phyloP scores from a whole-genome alignment of 1,140 invertebrate species.

The Goniozus legneri region DNA sequence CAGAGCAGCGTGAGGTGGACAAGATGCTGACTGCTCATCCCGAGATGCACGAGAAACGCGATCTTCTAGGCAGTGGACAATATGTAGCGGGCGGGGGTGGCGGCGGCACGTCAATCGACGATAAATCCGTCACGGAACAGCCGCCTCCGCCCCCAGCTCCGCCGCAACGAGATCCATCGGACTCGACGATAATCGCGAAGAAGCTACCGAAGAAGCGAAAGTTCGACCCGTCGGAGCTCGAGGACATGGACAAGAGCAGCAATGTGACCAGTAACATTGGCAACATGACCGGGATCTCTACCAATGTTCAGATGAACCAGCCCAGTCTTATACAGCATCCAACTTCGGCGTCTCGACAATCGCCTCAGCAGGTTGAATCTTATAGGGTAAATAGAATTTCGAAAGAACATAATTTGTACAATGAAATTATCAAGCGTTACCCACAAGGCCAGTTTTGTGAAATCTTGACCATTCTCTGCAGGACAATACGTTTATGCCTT shows the following conservation, averaged over 20 bases:
- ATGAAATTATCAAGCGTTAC: no score
- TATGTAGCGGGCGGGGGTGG: constrained; percentile 46
- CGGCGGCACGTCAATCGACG: constrained; percentile 36
- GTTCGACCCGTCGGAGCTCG: constrained; percentile 79
- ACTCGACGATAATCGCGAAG: constrained; percentile 48
- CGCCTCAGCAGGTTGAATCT: constrained; percentile 34
- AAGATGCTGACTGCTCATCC: constrained; percentile 50
- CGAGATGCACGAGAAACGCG: constrained; percentile 48
- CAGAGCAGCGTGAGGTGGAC: constrained; percentile 49
- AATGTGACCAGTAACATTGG: constrained; percentile 38
- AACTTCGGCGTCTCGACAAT: constrained; percentile 16
- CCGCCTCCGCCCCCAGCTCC: constrained; percentile 44
- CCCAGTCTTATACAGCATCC: not conserved
- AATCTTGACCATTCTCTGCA: no score
- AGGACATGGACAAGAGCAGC: constrained; percentile 57
- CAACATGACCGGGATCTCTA: constrained; percentile 34
- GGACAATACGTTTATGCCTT: no score
- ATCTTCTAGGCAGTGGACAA: constrained; percentile 40
- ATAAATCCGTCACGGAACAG: constrained; percentile 41
- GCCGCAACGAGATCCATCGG: constrained; percentile 43
- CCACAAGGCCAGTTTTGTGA: no score
- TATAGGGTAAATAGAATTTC: constrained; percentile 36
- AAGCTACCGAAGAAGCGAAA: constrained; percentile 87
- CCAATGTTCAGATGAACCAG: constrained; percentile 1
- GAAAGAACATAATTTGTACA: no score